Percentiles rank a stretch among this genome's conserved stretches.
Conservation (phyloP, 1,140 invertebrate species). For the Apis florea region DNA sequence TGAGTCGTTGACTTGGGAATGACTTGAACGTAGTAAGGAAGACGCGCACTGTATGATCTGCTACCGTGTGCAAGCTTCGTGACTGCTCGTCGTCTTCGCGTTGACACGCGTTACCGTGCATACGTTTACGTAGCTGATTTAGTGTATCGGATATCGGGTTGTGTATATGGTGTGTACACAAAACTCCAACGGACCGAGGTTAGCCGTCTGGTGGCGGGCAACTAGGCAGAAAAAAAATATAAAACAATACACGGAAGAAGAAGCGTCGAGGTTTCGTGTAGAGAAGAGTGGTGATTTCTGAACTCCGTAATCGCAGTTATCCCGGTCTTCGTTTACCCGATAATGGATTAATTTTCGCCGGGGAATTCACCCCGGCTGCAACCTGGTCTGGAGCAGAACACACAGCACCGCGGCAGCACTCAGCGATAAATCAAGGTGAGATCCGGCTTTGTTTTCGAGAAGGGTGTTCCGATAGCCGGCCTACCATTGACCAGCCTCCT, state of each 20-base stretch:
- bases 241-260: constrained; percentile 15
- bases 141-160: constrained; percentile 32
- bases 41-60: constrained; percentile 42
- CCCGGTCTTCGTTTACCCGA: constrained; percentile 37
- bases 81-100: constrained; percentile 1
- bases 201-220: background rate
- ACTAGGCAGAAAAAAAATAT: background rate
- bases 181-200: background rate
- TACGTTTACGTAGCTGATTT: constrained; percentile 56
- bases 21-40: constrained; percentile 2
- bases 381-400: constrained; percentile 8
- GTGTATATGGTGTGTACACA: constrained; percentile 6
- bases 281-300: background rate
- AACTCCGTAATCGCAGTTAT: background rate
- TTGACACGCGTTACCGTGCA: constrained; percentile 40
- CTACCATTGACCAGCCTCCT: constrained; percentile 61
- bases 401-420: constrained; percentile 33
- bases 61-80: constrained; percentile 37
- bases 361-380: constrained; percentile 41
- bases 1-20: constrained; percentile 10
- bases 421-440: constrained; percentile 66
- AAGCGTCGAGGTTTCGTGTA: background rate
- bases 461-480: constrained; percentile 58
- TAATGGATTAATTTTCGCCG: constrained; percentile 69
- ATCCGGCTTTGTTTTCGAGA: constrained; percentile 66